A percentile compares a stretch with the other conserved stretches of the same genome.
phyloP scores from a whole-genome alignment of 2,113 vertebrate genomes.

The Indicator indicator region DNA sequence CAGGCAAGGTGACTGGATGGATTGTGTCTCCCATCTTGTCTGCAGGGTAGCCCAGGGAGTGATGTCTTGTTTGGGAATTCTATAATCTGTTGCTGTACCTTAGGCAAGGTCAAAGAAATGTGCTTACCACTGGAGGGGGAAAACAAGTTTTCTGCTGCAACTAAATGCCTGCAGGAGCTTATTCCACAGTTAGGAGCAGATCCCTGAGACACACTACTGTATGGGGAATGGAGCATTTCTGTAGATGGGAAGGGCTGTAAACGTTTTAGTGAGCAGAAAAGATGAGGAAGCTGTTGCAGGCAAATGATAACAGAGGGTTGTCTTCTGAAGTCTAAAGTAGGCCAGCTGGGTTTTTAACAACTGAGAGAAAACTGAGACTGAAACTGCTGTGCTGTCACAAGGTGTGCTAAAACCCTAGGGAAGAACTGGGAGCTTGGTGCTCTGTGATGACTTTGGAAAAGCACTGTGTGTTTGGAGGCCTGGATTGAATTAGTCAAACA shows the following conservation, averaged over 20 bases:
- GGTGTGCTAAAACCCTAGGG: not conserved
- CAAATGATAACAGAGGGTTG: not conserved
- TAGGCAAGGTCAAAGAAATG: not conserved
- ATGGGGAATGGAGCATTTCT: not conserved
- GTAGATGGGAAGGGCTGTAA: not conserved
- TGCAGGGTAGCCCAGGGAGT: not conserved
- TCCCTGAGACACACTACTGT: not conserved
- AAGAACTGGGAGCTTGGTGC: not conserved
- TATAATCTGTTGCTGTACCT: not conserved
- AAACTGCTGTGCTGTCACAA: not conserved
- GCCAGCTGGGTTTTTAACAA: conserved; percentile 23
- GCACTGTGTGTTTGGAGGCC: not conserved
- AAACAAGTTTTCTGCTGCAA: not conserved
- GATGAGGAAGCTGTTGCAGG: not conserved
- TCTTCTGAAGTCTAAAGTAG: conserved; percentile 5
- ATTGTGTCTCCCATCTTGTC: not conserved
- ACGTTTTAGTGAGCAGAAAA: not conserved
- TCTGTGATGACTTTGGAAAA: not conserved
- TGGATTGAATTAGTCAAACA: not conserved
- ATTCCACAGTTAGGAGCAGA: not conserved
- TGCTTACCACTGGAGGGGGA: not conserved
- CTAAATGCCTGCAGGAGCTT: not conserved
- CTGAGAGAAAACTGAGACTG: not conserved
- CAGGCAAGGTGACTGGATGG: not conserved
- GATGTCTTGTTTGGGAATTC: not conserved